A percentile compares a stretch with the other conserved stretches of the same genome.
Conservation (phyloP, 2,113 vertebrate genomes). For the Ailuropoda melanoleuca region DNA sequence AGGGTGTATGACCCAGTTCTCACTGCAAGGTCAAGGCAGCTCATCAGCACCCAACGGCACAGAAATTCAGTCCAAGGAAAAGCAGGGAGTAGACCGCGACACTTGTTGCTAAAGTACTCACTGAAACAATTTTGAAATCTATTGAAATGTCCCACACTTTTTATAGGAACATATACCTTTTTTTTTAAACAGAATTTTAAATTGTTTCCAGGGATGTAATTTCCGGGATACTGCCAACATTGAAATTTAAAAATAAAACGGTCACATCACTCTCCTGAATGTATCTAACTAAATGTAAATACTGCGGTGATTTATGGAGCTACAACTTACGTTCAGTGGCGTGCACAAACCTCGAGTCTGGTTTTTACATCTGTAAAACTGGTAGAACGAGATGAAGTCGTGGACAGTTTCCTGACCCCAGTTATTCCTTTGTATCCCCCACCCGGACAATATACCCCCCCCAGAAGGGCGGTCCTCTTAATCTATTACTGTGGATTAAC, state of each 20-base stretch:
- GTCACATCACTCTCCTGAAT: background rate
- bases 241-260: background rate
- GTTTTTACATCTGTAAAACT: background rate
- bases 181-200: background rate
- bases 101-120: too few relatives aligned
- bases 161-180: background rate
- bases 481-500: background rate
- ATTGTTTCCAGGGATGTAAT: background rate
- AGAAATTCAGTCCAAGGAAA: background rate
- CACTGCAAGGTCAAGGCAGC: background rate
- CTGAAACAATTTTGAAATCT: background rate
- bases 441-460: background rate
- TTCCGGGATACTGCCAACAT: background rate
- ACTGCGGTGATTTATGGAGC: background rate
- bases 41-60: rapidly evolving
- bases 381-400: too few relatives aligned
- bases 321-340: too few relatives aligned
- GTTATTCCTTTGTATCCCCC: background rate
- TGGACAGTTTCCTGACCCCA: background rate
- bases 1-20: rapidly evolving
- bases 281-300: background rate
- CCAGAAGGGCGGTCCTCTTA: background rate
- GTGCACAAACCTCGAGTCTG: rapidly evolving
- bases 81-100: rapidly evolving
- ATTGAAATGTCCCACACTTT: background rate